Evolutionary conservation across 2,113 vertebrate genomes (phyloP).

Genomic region (Brachypodius melanocephalos): DNA sequence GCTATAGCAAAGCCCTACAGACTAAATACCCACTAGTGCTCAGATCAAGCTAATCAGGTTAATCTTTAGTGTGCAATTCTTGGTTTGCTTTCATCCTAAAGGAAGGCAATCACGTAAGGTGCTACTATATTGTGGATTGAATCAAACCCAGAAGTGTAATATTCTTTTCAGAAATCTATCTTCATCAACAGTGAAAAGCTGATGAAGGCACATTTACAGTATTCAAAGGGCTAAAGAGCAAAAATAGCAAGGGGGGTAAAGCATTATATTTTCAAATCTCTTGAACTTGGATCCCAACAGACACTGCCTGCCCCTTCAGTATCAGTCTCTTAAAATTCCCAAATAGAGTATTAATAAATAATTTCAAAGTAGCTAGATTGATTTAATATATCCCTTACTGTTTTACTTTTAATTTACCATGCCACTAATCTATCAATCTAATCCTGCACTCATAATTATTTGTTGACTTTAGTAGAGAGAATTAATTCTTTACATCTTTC

Average conservation of each 20-base stretch:
- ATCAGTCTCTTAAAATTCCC: constrained; percentile 2
- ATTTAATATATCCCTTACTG: constrained; percentile 42
- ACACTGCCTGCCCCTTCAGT: background rate
- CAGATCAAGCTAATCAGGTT: background rate
- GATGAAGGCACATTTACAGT: background rate
- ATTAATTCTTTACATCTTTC: constrained; percentile 65
- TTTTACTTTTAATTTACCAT: constrained; percentile 61
- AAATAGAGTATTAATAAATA: constrained; percentile 45
- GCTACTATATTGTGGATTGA: background rate
- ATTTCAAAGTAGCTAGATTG: constrained; percentile 43
- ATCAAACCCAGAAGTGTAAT: background rate
- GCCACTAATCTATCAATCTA: constrained; percentile 63
- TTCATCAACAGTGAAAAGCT: background rate
- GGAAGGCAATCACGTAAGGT: background rate
- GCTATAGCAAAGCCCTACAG: background rate
- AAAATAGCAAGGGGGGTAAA: background rate
- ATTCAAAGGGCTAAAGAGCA: background rate
- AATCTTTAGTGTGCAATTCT: background rate
- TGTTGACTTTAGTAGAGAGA: constrained; percentile 58
- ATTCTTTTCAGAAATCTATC: background rate
- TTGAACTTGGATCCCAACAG: background rate
- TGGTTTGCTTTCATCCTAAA: background rate
- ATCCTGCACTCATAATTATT: constrained; percentile 63
- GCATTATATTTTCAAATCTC: background rate
- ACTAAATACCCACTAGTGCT: background rate